Percentiles rank a stretch among this genome's conserved stretches.
Evolutionary conservation across 2,888 invertebrate species (phyloP).

Genomic region (Cepaea hortensis): DNA sequence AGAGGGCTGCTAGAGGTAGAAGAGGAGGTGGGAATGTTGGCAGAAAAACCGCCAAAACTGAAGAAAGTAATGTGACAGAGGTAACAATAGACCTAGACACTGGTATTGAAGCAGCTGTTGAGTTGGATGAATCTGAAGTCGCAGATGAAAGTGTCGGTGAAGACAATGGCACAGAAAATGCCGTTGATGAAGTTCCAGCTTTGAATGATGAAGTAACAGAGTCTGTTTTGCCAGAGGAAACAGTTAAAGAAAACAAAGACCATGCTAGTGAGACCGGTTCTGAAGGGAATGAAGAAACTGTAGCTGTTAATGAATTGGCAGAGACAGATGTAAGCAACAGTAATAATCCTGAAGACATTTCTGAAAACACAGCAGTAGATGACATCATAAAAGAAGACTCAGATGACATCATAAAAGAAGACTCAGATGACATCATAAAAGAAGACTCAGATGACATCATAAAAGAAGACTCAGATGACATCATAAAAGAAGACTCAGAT

Average conservation of each 20-base stretch:
- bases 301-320: neutral
- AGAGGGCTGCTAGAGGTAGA: slow-evolving; percentile 14
- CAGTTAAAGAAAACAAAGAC: neutral
- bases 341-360: too few species aligned
- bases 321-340: neutral
- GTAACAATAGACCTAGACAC: neutral
- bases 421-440: too few species aligned
- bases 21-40: slow-evolving; percentile 30
- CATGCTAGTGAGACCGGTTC: neutral
- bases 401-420: too few species aligned
- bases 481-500: too few species aligned
- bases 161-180: neutral
- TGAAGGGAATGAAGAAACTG: neutral
- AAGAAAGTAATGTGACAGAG: neutral
- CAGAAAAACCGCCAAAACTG: neutral
- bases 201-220: neutral
- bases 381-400: too few species aligned
- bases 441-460: too few species aligned
- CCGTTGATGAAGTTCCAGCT: neutral
- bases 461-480: too few species aligned
- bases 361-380: too few species aligned
- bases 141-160: neutral
- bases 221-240: neutral
- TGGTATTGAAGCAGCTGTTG: neutral
- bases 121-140: neutral